A percentile compares a stretch with the other conserved stretches of the same genome.
Evolutionary conservation across 1,140 invertebrate species (phyloP).

Genomic region (Paraescarpia echinospica): DNA sequence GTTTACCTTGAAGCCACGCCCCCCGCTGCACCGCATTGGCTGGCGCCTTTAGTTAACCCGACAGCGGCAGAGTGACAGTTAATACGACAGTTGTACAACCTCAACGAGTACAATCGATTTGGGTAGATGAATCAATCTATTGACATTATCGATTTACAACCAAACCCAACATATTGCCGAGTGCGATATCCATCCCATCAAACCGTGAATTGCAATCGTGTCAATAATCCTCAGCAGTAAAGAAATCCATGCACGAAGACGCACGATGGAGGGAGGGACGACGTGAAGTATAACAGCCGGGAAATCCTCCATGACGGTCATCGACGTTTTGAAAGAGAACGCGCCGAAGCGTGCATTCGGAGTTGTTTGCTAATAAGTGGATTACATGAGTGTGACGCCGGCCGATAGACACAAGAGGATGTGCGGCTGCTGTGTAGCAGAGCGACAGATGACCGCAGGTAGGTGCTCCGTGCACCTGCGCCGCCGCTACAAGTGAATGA

Average conservation of each 20-base stretch:
- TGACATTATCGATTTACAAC: neutral
- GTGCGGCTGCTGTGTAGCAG: neutral
- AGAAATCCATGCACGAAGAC: neutral
- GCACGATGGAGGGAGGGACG: neutral
- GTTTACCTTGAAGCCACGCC: neutral
- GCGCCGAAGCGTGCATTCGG: neutral
- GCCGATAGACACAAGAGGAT: neutral
- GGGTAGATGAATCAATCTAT: neutral
- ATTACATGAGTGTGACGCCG: neutral
- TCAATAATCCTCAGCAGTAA: neutral
- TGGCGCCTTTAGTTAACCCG: neutral
- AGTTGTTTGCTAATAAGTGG: slow-evolving; percentile 5
- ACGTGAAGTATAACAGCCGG: neutral
- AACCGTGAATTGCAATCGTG: neutral
- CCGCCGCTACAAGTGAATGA: neutral
- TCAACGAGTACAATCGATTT: neutral
- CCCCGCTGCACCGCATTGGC: neutral
- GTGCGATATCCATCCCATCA: neutral
- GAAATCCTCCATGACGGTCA: neutral
- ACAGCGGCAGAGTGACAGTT: neutral
- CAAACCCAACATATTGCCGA: neutral
- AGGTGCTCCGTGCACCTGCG: neutral
- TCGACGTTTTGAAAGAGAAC: neutral
- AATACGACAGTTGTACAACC: neutral
- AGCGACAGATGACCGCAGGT: neutral